Conservation (phyloP, 1,140 invertebrate genomes). For the Trachymyrmex septentrionalis region DNA sequence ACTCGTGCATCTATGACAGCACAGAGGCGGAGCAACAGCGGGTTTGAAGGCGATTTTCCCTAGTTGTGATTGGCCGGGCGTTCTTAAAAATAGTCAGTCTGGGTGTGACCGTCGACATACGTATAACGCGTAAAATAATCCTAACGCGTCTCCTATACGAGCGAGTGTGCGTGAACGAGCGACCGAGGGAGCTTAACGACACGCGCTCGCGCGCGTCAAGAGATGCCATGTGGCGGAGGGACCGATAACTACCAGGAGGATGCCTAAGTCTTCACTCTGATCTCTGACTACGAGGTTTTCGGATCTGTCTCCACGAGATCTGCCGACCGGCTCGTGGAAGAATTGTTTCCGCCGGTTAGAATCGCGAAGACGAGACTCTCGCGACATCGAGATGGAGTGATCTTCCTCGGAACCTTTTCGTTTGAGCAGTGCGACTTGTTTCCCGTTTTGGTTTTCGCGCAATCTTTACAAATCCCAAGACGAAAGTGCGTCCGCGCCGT, state of each 20-base stretch:
- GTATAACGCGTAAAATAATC: slow-evolving; percentile 73
- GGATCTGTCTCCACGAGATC: slow-evolving; percentile 70
- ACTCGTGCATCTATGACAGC: slow-evolving; percentile 75
- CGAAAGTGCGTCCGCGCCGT: not conserved
- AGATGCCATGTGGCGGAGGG: slow-evolving; percentile 77
- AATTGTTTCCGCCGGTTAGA: not conserved
- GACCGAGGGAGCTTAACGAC: slow-evolving; percentile 37
- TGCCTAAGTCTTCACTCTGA: slow-evolving; percentile 79
- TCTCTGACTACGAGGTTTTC: slow-evolving; percentile 81
- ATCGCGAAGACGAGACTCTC: not conserved
- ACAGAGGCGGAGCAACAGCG: slow-evolving; percentile 77
- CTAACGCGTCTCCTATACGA: slow-evolving; percentile 48
- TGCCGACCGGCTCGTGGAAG: slow-evolving; percentile 14
- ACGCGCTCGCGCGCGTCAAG: slow-evolving; percentile 38
- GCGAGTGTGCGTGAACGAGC: slow-evolving; percentile 28
- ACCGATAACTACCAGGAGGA: slow-evolving; percentile 65
- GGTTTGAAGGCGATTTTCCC: slow-evolving; percentile 77
- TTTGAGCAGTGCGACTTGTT: not conserved
- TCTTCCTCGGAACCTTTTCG: not conserved
- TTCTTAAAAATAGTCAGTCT: slow-evolving; percentile 84
- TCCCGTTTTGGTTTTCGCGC: not conserved
- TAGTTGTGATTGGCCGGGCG: slow-evolving; percentile 79
- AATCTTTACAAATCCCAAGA: not conserved
- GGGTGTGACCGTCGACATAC: slow-evolving; percentile 79
- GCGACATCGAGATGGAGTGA: not conserved